phyloP scores from a whole-genome alignment of 1,140 invertebrate genomes.

The Helicoverpa armigera region DNA sequence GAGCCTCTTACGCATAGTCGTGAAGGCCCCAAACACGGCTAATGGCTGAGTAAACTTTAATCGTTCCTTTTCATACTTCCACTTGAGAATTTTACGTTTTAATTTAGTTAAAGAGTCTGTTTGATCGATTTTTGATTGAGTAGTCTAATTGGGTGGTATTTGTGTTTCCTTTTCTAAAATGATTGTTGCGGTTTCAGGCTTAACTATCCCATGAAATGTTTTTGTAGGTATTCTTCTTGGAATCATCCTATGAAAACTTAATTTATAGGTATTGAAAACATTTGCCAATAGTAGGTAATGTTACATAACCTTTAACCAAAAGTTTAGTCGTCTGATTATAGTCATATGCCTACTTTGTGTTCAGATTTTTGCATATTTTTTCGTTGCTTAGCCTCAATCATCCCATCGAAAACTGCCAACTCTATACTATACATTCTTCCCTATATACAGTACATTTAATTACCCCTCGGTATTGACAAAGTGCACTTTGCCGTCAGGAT shows the following conservation, averaged over 20 bases:
- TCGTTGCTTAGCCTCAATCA: background rate
- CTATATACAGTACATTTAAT: conserved; percentile 31
- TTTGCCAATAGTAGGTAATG: no score
- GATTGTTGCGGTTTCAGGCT: background rate
- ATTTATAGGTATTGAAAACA: no score
- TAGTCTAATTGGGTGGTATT: background rate
- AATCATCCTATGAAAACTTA: no score
- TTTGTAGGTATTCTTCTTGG: no score
- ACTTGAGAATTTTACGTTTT: conserved; percentile 62
- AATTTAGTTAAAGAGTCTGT: conserved; percentile 54
- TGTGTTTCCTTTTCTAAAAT: background rate
- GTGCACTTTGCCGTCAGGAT: conserved; percentile 73
- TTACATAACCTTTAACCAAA: no score
- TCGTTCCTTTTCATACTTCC: conserved; percentile 55
- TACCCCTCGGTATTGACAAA: conserved; percentile 71
- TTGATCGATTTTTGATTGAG: conserved; percentile 42
- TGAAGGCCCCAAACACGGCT: conserved; percentile 64
- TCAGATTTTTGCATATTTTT: no score
- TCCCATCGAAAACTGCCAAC: background rate
- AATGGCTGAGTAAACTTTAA: conserved; percentile 75
- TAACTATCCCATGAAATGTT: no score
- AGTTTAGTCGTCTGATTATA: no score
- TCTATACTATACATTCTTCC: background rate
- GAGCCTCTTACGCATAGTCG: conserved; percentile 53
- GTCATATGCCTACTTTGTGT: no score